Percentiles rank a stretch among this genome's conserved stretches.
Evolutionary conservation across 2,888 invertebrate species (phyloP).

Genomic region (Tupiocoris notatus): DNA sequence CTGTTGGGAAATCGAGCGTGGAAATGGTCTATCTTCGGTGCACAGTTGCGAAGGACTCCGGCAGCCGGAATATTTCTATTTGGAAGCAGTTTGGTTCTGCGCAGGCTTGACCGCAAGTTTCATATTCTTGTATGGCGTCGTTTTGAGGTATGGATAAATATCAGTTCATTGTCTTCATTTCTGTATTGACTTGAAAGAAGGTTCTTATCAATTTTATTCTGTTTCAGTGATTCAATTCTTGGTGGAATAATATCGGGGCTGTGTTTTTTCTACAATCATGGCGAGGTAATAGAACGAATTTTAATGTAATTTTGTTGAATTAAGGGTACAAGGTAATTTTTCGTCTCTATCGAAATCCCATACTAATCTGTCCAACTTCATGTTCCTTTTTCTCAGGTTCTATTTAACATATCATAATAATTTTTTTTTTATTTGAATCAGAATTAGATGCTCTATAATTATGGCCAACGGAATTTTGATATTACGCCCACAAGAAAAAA

Average conservation of each 20-base stretch:
- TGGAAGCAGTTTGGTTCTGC: constrained; percentile 71
- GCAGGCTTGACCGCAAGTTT: constrained; percentile 70
- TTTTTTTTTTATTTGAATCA: no score
- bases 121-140: constrained; percentile 66
- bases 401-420: no score
- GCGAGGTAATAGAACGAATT: no score
- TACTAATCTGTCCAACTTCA: no score
- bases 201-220: background rate
- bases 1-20: constrained; percentile 63
- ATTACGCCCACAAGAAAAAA: no score
- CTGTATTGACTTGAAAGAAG: constrained; percentile 10
- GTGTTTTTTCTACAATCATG: constrained; percentile 78
- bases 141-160: constrained; percentile 64
- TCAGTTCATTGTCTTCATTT: no score
- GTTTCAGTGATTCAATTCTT: constrained; percentile 63
- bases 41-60: constrained; percentile 77
- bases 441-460: no score
- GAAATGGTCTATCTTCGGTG: constrained; percentile 62
- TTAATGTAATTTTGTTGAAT: no score
- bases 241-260: constrained; percentile 72
- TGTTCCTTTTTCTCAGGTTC: no score
- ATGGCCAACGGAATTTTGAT: no score
- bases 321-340: no score
- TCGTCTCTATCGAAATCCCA: no score
- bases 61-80: constrained; percentile 78